phyloP scores from a whole-genome alignment of 35 echinoderm and acorn worm species.

The Lytechinus variegatus region DNA sequence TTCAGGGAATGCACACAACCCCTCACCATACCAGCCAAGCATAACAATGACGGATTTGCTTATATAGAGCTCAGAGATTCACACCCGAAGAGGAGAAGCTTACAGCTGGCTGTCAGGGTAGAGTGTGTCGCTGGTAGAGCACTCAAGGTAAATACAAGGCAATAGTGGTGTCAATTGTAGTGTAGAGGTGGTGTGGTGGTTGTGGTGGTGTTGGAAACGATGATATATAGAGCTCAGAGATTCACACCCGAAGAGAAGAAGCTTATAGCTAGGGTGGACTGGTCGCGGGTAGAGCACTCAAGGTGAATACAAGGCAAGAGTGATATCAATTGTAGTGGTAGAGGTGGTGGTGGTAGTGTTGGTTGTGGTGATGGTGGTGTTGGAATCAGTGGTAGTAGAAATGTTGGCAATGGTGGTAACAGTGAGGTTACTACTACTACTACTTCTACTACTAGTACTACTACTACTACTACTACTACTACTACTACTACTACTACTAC shows the following conservation, averaged over 20 bases:
- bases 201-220: too few species aligned
- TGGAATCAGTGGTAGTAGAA: neutral
- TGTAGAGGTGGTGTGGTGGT: too few species aligned
- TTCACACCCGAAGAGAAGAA: too few species aligned
- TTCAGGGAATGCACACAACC: slow-evolving; percentile 66
- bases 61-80: slow-evolving; percentile 67
- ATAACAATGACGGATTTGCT: slow-evolving; percentile 60
- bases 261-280: too few species aligned
- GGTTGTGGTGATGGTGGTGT: too few species aligned
- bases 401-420: neutral
- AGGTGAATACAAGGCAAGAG: too few species aligned
- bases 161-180: neutral
- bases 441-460: slow-evolving; percentile 17
- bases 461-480: slow-evolving; percentile 23
- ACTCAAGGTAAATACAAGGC: slow-evolving; percentile 82
- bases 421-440: slow-evolving; percentile 12
- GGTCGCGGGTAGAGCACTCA: too few species aligned
- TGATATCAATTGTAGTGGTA: too few species aligned
- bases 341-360: neutral
- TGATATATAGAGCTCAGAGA: too few species aligned
- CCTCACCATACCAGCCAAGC: slow-evolving; percentile 64
- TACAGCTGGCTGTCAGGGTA: slow-evolving; percentile 75
- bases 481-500: slow-evolving; percentile 23
- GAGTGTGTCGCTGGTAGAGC: slow-evolving; percentile 86
- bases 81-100: slow-evolving; percentile 52